Conservation (phyloP, 2,113 vertebrate genomes). For the Orthochromis indermauri region DNA sequence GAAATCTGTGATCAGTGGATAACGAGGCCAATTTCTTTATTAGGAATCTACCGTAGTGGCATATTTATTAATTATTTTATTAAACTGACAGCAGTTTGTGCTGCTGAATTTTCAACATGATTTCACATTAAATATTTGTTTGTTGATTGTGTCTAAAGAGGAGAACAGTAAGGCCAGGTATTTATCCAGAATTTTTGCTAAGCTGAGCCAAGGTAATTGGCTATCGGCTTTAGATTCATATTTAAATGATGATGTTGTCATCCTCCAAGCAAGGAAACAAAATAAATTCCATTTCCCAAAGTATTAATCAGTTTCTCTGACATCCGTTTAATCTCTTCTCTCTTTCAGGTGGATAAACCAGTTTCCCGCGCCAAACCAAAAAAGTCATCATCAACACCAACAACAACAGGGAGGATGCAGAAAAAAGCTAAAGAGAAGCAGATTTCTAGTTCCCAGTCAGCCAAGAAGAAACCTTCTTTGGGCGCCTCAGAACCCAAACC, state of each 20-base stretch:
- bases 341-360: constrained; percentile 82
- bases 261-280: not conserved
- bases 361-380: constrained; percentile 87
- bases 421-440: constrained; percentile 95
- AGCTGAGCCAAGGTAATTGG: not conserved
- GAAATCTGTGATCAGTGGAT: not conserved
- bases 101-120: too few relatives aligned
- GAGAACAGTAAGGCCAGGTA: not conserved
- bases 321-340: not conserved
- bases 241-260: not conserved
- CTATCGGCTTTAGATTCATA: not conserved
- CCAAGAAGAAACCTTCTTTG: constrained; percentile 83
- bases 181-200: not conserved
- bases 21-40: not conserved
- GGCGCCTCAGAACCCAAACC: constrained; percentile 68
- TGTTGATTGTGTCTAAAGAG: not conserved
- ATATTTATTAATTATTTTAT: not conserved
- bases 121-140: not conserved
- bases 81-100: not conserved
- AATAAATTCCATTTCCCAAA: not conserved
- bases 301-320: not conserved
- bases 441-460: constrained; percentile 73
- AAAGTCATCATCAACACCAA: constrained; percentile 74
- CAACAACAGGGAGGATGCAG: constrained; percentile 72
- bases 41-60: not conserved